Conservation (phyloP, 2,113 vertebrate genomes). For the Pogonocichla stellata region DNA sequence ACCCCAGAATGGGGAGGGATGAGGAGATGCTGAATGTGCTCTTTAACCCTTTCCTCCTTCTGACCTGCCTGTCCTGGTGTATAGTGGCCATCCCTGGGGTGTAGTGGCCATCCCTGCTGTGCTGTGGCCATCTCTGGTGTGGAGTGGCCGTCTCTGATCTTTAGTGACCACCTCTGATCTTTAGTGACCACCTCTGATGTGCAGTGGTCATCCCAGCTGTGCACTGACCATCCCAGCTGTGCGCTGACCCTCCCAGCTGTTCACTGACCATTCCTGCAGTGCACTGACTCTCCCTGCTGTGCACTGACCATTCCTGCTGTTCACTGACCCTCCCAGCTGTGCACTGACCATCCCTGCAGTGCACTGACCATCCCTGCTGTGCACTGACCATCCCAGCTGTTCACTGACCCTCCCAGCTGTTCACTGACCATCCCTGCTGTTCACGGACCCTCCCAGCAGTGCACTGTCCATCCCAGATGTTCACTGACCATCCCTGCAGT, state of each 20-base stretch:
- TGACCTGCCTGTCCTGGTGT: neutral
- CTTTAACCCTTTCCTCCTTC: neutral
- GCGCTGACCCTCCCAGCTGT: neutral
- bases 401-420: neutral
- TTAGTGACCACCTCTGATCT: rapidly evolving
- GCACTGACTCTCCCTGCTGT: rapidly evolving
- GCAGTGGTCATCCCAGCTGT: rapidly evolving
- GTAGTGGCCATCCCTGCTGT: rapidly evolving
- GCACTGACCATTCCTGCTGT: rapidly evolving
- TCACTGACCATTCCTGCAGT: rapidly evolving
- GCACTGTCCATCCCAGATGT: rapidly evolving
- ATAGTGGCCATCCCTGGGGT: rapidly evolving
- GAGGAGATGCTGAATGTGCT: neutral
- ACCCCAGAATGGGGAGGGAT: neutral
- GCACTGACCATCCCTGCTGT: rapidly evolving
- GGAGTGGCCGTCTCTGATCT: rapidly evolving
- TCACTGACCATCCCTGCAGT: rapidly evolving
- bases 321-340: rapidly evolving
- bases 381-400: rapidly evolving
- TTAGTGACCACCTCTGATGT: rapidly evolving
- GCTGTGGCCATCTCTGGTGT: rapidly evolving
- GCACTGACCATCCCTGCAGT: neutral
- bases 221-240: too few species aligned
- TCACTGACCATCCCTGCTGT: rapidly evolving
- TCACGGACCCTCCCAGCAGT: rapidly evolving